Percentiles rank a stretch among this genome's conserved stretches.
phyloP scores from a whole-genome alignment of 2,113 vertebrate genomes.

The Raja brachyura region DNA sequence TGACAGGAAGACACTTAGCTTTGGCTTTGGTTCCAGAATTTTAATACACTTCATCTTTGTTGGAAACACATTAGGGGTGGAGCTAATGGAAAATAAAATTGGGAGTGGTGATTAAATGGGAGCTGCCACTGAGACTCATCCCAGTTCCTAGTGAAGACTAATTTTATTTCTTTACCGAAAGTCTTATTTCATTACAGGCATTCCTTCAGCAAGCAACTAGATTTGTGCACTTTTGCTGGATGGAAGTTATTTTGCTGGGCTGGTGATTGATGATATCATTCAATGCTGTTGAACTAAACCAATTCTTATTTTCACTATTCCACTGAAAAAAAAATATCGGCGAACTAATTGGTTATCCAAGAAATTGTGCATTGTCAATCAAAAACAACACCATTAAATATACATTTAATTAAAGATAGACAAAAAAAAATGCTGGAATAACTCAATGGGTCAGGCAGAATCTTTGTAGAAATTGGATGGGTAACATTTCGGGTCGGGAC shows the following conservation, averaged over 20 bases:
- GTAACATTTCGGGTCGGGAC: too few relatives aligned
- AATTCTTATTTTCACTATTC: neutral
- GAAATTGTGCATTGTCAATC: neutral
- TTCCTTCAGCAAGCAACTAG: neutral
- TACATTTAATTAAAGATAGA: neutral
- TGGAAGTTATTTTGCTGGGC: neutral
- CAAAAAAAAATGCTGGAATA: too few relatives aligned
- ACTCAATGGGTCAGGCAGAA: too few relatives aligned
- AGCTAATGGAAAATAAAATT: neutral
- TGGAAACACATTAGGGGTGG: neutral
- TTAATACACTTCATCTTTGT: neutral
- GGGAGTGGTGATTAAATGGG: neutral
- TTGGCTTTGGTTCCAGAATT: neutral
- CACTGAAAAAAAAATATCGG: neutral
- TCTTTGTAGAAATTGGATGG: too few relatives aligned
- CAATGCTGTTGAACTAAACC: neutral
- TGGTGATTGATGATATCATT: neutral
- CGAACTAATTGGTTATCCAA: neutral
- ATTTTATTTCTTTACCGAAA: neutral
- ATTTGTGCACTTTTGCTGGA: neutral
- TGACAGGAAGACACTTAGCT: constrained; percentile 17
- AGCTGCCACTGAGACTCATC: too few relatives aligned
- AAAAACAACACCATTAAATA: neutral
- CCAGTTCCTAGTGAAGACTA: neutral
- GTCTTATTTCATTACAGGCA: neutral